Evolutionary conservation across 1,140 invertebrate species (phyloP), one percentile per base, ranked within the genome.

Genomic region (Drosophila willistoni): DNA sequence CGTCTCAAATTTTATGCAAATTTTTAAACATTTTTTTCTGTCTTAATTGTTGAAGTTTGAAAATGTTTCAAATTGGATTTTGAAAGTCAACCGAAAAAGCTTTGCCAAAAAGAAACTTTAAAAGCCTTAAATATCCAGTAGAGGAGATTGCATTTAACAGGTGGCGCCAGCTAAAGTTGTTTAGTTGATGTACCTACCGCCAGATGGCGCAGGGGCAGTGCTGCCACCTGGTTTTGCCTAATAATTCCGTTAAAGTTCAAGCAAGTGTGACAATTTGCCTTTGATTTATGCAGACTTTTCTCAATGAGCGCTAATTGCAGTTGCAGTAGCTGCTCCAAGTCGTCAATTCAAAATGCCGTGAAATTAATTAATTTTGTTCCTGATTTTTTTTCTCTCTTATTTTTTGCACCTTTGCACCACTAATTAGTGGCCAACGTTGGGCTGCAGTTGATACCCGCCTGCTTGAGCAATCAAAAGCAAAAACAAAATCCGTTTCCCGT

Each of bases 351-450:
- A 89, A 64, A 77, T 70, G 34, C 79, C 83, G 79, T 79, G 67
- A 87, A 87, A 87, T 87, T 87, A 87, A 87, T 87, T 87, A 89
- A 89, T 77, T 87, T 80, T 89, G 66, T 67, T 64, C 55, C 29
- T 12, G 17, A 19, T 10, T 51, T 19, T 51, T 47, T 51, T 22
- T 51, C 9, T 22, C 10, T 22, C 10, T 51, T 51, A 56, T 71
- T 68, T 83, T 79, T 71, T 79, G 76, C 81, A 85, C 78, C 82
- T 86, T 67, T 34, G 25, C 29, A 29, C 66, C 73, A 89, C 81
- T 86, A 86, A 86, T 86, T 86, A 86, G 83, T 86, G 83, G 83
- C 82, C 61, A 77, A 86, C 83, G 75, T 67, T 79, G 76, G 86
- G 77, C 87, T 66, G 57, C 64, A 76, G 57, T 51, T 51, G 44